phyloP scores from a whole-genome alignment of 2,888 invertebrate genomes.

The Sericinus montela region DNA sequence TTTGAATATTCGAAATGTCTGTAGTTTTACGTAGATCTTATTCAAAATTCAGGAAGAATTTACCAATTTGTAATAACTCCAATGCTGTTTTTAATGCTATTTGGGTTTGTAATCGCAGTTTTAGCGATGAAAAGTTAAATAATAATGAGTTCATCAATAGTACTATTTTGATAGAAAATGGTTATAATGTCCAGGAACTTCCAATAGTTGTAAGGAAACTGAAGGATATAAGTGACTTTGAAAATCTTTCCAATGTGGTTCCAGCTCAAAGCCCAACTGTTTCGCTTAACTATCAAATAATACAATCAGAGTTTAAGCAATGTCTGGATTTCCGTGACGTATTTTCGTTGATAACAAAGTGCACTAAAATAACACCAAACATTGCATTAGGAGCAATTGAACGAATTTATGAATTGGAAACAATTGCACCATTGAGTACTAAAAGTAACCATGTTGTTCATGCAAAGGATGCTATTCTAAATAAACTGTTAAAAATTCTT shows the following conservation, averaged over 20 bases:
- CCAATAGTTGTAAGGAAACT: slow-evolving; percentile 81
- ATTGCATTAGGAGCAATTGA: slow-evolving; percentile 73
- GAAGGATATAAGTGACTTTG: slow-evolving; percentile 55
- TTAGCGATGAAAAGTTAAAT: slow-evolving; percentile 50
- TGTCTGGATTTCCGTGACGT: slow-evolving; percentile 65
- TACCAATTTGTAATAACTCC: slow-evolving; percentile 12
- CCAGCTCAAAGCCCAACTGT: slow-evolving; percentile 36
- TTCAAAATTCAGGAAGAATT: slow-evolving; percentile 48
- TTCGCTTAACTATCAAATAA: slow-evolving; percentile 53
- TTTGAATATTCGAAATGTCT: slow-evolving; percentile 37
- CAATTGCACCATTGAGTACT: slow-evolving; percentile 35
- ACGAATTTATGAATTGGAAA: slow-evolving; percentile 65
- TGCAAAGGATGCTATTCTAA: slow-evolving; percentile 68
- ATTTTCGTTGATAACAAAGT: slow-evolving; percentile 66
- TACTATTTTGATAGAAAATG: slow-evolving; percentile 83
- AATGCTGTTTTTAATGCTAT: slow-evolving; percentile 16
- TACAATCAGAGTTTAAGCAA: slow-evolving; percentile 67
- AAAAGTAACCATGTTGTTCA: slow-evolving; percentile 48
- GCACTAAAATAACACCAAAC: slow-evolving; percentile 71
- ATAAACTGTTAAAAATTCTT: slow-evolving; percentile 64
- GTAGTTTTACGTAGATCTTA: slow-evolving; percentile 54
- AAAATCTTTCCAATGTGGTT: slow-evolving; percentile 34
- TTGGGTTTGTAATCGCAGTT: slow-evolving; percentile 30
- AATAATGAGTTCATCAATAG: slow-evolving; percentile 55
- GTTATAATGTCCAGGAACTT: slow-evolving; percentile 82